phyloP scores from a whole-genome alignment of 2,888 invertebrate genomes.

The Sminthurides aquaticus region DNA sequence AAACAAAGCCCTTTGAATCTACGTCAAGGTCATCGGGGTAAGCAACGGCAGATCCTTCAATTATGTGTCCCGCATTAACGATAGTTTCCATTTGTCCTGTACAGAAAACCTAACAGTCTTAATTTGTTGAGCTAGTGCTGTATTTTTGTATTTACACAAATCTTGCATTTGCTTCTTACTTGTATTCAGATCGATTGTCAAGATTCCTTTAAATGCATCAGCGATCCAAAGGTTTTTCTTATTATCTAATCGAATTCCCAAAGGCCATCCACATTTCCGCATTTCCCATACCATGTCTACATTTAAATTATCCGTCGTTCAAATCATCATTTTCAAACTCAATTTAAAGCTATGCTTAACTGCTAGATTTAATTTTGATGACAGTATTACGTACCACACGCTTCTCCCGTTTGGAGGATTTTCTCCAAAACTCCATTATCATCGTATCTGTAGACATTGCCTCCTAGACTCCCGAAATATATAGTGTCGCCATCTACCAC shows the following conservation, averaged over 20 bases:
- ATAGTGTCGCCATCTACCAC: conserved; percentile 63
- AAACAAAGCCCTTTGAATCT: conserved; percentile 71
- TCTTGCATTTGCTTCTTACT: conserved; percentile 49
- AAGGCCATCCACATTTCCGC: conserved; percentile 76
- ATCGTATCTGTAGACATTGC: conserved; percentile 4
- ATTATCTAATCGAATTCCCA: conserved; percentile 71
- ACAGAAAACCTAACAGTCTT: neutral
- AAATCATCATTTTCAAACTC: neutral
- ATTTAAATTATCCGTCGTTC: neutral
- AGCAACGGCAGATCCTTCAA: conserved; percentile 60
- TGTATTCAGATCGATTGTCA: conserved; percentile 68
- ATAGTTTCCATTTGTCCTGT: neutral
- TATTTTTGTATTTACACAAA: neutral
- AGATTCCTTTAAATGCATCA: conserved; percentile 84
- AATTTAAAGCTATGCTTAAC: neutral
- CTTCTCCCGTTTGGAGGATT: neutral
- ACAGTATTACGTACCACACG: conserved; percentile 9
- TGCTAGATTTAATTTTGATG: neutral
- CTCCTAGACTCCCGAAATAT: conserved; percentile 56
- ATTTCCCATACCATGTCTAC: conserved; percentile 62
- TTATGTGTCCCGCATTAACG: conserved; percentile 40
- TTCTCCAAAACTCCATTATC: neutral
- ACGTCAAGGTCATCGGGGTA: conserved; percentile 69
- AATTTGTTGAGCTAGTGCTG: too few species aligned
- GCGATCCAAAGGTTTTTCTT: conserved; percentile 63